These are phyloP conservation scores for Procambarus virginalis DNA, from an alignment of 1,140 invertebrate species.

Conservation along the genomic window DNA sequence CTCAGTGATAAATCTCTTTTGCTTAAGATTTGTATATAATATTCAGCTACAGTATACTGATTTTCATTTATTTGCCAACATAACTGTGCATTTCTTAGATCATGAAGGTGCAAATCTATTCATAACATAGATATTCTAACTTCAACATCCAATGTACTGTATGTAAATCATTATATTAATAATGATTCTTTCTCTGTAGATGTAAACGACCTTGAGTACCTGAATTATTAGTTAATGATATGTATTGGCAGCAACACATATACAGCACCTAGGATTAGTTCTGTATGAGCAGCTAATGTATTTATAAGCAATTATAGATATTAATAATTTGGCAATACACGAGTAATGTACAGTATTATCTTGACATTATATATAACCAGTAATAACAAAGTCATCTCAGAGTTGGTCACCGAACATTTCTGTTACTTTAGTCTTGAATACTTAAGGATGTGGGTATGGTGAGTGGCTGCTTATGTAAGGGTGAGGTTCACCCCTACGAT, in stretches of 20 bases:
- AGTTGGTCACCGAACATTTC: neutral
- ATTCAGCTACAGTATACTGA: neutral
- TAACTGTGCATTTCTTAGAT: neutral
- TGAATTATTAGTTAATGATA: conserved; percentile 6
- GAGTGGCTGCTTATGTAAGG: neutral
- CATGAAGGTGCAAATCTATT: neutral
- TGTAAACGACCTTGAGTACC: neutral
- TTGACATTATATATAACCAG: neutral
- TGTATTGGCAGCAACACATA: neutral
- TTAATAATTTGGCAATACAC: neutral
- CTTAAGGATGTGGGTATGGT: neutral
- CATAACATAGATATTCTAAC: neutral
- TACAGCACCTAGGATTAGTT: conserved; percentile 5
- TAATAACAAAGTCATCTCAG: neutral
- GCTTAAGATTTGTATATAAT: neutral
- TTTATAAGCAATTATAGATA: conserved; percentile 5
- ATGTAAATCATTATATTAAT: neutral
- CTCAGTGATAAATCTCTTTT: neutral
- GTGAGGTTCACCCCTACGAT: neutral
- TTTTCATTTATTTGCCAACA: neutral
- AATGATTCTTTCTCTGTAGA: neutral
- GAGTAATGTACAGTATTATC: neutral
- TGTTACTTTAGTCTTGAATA: neutral
- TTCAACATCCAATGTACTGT: neutral
- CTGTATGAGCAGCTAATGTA: neutral